Conservation (phyloP, 2,888 invertebrate genomes). For the Lamproptera curius region DNA sequence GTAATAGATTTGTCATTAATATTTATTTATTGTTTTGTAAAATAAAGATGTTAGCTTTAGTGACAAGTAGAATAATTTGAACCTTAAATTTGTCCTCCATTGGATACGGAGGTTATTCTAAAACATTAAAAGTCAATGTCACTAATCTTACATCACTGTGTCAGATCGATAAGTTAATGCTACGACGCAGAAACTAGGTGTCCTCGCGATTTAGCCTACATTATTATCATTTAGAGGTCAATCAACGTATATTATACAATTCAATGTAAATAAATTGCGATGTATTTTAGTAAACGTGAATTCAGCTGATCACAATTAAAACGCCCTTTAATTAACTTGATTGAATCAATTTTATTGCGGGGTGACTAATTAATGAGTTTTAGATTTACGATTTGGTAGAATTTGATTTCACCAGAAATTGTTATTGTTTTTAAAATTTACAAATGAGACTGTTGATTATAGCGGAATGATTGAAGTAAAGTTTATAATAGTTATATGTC, state of each 20-base stretch:
- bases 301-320: neutral
- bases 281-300: neutral
- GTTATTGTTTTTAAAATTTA: neutral
- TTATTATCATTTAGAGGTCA: conserved; percentile 8
- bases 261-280: neutral
- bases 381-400: conserved; percentile 3
- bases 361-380: neutral
- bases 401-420: neutral
- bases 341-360: neutral
- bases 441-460: neutral
- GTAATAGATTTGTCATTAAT: no score
- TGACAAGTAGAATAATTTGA: neutral
- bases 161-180: neutral
- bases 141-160: neutral
- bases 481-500: neutral
- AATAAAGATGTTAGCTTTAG: neutral
- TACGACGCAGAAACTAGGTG: neutral
- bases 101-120: neutral
- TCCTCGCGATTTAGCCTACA: conserved; percentile 2
- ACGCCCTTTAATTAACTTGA: neutral
- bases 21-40: neutral
- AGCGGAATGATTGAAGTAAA: conserved; percentile 1
- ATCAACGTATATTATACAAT: conserved; percentile 1
- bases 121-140: neutral
- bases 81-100: neutral